Evolutionary conservation across 2,113 vertebrate species (phyloP).

Genomic region (Centropus unirufus): DNA sequence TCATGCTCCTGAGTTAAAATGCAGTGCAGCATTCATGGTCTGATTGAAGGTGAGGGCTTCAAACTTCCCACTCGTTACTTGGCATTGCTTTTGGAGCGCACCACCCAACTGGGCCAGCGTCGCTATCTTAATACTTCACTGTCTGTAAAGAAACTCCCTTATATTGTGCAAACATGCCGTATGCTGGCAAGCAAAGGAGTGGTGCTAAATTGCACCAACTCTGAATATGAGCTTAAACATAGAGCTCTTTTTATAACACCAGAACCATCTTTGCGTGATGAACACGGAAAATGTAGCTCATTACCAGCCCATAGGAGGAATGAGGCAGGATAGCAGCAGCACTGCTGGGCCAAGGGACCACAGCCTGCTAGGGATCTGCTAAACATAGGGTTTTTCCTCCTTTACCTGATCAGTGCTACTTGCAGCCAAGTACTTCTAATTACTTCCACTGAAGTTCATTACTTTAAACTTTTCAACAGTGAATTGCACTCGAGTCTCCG

Average conservation of each 20-base stretch:
- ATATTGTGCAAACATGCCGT: neutral
- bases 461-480: neutral
- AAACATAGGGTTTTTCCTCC: neutral
- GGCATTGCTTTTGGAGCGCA: rapidly evolving
- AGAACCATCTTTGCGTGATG: neutral
- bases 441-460: neutral
- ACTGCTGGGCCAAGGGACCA: neutral
- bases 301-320: neutral
- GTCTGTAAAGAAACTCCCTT: conserved; percentile 16
- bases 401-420: neutral
- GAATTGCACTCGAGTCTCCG: neutral
- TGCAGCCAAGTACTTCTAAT: neutral
- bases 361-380: neutral
- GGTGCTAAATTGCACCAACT: conserved; percentile 4
- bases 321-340: neutral
- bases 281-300: neutral
- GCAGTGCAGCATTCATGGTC: neutral
- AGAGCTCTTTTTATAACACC: conserved; percentile 28
- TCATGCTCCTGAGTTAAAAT: neutral
- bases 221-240: neutral
- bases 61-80: neutral
- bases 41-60: neutral
- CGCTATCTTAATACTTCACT: neutral
- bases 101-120: rapidly evolving
- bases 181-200: conserved; percentile 29